phyloP scores from a whole-genome alignment of 2,888 invertebrate genomes.

The Sinodicranocentrus sp. region DNA sequence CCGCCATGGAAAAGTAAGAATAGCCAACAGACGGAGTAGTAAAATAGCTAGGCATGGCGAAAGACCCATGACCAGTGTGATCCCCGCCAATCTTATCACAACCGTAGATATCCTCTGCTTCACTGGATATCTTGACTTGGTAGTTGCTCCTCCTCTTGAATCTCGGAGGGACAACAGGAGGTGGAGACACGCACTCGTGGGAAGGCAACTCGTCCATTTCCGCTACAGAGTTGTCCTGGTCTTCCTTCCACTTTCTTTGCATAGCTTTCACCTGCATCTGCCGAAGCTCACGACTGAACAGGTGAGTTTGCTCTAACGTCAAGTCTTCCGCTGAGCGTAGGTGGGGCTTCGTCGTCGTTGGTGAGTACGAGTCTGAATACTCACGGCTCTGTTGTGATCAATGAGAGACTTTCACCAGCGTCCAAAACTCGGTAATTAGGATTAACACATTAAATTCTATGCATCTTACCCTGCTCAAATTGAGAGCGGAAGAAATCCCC shows the following conservation, averaged over 20 bases:
- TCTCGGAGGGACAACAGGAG: constrained; percentile 9
- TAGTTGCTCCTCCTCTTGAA: constrained; percentile 10
- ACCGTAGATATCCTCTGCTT: constrained; percentile 71
- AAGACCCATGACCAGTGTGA: background rate
- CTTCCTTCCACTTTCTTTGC: constrained; percentile 36
- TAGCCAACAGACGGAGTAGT: constrained; percentile 50
- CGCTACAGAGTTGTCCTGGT: constrained; percentile 64
- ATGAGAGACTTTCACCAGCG: too few relatives aligned
- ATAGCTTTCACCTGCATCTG: constrained; percentile 32
- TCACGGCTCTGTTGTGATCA: too few relatives aligned
- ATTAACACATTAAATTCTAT: too few relatives aligned
- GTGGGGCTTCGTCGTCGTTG: too few relatives aligned
- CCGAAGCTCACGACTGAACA: constrained; percentile 37
- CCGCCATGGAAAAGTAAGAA: constrained; percentile 52
- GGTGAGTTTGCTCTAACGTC: constrained; percentile 15
- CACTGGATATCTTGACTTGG: constrained; percentile 69
- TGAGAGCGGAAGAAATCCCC: constrained; percentile 1
- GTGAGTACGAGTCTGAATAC: too few relatives aligned
- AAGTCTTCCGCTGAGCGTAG: constrained; percentile 19
- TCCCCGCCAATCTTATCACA: background rate
- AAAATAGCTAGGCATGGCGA: constrained; percentile 32
- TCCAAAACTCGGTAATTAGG: too few relatives aligned
- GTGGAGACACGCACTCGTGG: constrained; percentile 53
- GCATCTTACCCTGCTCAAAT: constrained; percentile 3
- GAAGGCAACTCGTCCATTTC: constrained; percentile 72